phyloP scores from a whole-genome alignment of 2,113 vertebrate genomes.

The Dolichotis patagonum region DNA sequence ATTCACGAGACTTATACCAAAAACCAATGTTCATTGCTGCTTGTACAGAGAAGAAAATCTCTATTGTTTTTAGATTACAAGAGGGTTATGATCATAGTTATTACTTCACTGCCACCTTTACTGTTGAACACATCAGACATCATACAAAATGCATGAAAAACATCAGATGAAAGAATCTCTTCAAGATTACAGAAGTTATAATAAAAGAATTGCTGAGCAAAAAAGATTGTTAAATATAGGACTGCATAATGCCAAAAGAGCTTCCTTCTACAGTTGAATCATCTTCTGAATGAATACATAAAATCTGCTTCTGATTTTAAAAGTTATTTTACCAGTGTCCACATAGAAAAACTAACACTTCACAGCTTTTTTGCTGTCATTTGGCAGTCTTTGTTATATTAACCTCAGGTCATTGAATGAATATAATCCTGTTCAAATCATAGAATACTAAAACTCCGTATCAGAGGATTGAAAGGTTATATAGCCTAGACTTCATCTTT shows the following conservation, averaged over 20 bases:
- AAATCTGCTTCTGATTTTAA: conserved; percentile 35
- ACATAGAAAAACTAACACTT: neutral
- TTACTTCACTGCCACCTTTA: conserved; percentile 96
- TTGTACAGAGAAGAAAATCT: conserved; percentile 94
- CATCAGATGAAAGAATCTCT: neutral
- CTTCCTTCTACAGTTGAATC: conserved; percentile 16
- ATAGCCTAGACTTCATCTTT: neutral
- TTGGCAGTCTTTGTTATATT: conserved; percentile 1
- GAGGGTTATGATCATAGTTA: conserved; percentile 98
- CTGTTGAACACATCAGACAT: conserved; percentile 95
- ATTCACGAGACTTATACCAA: neutral
- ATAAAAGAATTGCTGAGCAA: conserved; percentile 65
- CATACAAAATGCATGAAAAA: conserved; percentile 93
- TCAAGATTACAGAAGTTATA: conserved; percentile 1
- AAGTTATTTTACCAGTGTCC: conserved; percentile 25
- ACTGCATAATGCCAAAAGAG: conserved; percentile 34
- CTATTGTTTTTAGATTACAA: conserved; percentile 95
- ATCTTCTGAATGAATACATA: conserved; percentile 69
- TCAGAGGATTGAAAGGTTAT: neutral
- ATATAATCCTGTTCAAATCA: neutral
- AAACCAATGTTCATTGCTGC: conserved; percentile 88
- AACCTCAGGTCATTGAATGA: neutral
- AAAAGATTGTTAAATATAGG: conserved; percentile 1
- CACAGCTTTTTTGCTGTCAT: neutral
- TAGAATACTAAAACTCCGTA: neutral